Evolutionary conservation across 2,797 vertebrate genomes (phyloP).

Genomic region (Phyllotis vaccarum): DNA sequence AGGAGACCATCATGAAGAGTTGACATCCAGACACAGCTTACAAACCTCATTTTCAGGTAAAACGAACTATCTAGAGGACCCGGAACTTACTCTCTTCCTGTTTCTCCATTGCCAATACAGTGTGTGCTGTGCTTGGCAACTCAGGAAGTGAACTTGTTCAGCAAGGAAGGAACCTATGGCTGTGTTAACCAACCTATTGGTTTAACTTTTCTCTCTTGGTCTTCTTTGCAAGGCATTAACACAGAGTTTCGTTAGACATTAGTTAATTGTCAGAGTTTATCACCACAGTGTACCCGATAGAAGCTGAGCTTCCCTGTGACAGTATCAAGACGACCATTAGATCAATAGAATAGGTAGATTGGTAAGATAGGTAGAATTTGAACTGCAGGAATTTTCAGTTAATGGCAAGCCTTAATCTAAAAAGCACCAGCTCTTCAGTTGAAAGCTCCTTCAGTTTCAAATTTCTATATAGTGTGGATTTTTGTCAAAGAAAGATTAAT

Average conservation of each 20-base stretch:
- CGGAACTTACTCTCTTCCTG: not conserved
- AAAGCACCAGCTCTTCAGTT: not conserved
- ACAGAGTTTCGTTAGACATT: slow-evolving; percentile 19
- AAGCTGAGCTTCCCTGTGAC: not conserved
- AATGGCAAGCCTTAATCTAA: not conserved
- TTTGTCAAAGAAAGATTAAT: slow-evolving; percentile 48
- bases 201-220: slow-evolving; percentile 51
- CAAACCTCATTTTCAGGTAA: not conserved
- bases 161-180: not conserved
- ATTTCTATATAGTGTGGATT: slow-evolving; percentile 12
- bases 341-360: not conserved
- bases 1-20: not conserved
- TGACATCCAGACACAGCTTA: not conserved
- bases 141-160: slow-evolving; percentile 11
- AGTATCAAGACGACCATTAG: not conserved
- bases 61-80: not conserved
- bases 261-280: slow-evolving; percentile 59
- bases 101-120: not conserved
- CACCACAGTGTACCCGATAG: not conserved
- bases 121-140: not conserved
- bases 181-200: not conserved
- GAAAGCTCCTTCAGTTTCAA: slow-evolving; percentile 43
- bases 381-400: not conserved
- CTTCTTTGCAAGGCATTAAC: slow-evolving; percentile 44
- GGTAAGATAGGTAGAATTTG: not conserved